Evolutionary conservation across 92 coral and sea anemone species (phyloP).

Genomic region (Epizoanthus ramosus): DNA sequence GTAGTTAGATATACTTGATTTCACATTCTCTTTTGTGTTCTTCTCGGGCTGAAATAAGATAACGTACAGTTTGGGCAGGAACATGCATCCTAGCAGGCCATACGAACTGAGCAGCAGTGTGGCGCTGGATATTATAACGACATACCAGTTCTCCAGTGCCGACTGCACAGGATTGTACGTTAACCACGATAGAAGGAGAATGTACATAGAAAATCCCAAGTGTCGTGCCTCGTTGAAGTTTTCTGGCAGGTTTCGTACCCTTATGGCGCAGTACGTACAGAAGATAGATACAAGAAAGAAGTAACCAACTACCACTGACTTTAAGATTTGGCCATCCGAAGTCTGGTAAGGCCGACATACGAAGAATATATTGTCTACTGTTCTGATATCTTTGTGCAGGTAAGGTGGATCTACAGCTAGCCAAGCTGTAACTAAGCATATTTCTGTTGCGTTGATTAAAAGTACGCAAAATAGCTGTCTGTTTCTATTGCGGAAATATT

Average conservation of each 20-base stretch:
- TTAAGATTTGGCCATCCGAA: slow-evolving; percentile 44
- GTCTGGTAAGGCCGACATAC: slow-evolving; percentile 62
- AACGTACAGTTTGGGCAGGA: slow-evolving; percentile 53
- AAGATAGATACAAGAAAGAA: slow-evolving; percentile 53
- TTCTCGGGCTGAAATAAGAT: slow-evolving; percentile 44
- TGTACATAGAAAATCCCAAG: slow-evolving; percentile 62
- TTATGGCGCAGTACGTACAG: slow-evolving; percentile 52
- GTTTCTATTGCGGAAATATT: slow-evolving; percentile 46
- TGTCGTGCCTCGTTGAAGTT: slow-evolving; percentile 58
- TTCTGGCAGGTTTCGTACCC: slow-evolving; percentile 60
- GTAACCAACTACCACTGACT: slow-evolving; percentile 56
- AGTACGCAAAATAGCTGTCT: slow-evolving; percentile 50
- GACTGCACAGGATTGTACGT: slow-evolving; percentile 59
- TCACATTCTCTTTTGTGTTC: slow-evolving; percentile 21
- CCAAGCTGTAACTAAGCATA: slow-evolving; percentile 62
- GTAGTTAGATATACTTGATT: neutral
- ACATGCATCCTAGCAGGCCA: slow-evolving; percentile 57
- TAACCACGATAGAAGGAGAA: slow-evolving; percentile 53
- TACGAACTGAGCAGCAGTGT: slow-evolving; percentile 48
- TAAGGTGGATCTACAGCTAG: slow-evolving; percentile 58
- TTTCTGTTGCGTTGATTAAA: slow-evolving; percentile 54
- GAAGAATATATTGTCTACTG: slow-evolving; percentile 44
- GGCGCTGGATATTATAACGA: slow-evolving; percentile 49
- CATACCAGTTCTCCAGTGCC: slow-evolving; percentile 53
- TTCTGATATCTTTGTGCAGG: slow-evolving; percentile 54